A percentile compares a stretch with the other conserved stretches of the same genome.
Evolutionary conservation across 2,888 invertebrate genomes (phyloP).

Genomic region (Listrodromus nycthemerus): DNA sequence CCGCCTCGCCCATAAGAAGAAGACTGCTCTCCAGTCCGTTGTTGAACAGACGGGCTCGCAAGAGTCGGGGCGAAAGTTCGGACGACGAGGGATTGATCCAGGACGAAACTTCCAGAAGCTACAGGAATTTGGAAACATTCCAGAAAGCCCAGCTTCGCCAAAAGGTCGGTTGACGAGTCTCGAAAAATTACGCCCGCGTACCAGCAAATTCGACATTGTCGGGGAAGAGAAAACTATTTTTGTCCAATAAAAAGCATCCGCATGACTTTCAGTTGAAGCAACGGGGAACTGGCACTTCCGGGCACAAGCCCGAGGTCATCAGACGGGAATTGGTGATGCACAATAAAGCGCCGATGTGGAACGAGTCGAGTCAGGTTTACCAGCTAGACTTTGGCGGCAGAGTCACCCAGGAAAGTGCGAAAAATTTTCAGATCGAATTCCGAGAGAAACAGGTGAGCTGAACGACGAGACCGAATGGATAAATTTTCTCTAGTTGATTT

Average conservation of each 20-base stretch:
- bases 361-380: conserved; percentile 99
- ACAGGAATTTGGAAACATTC: conserved; percentile 94
- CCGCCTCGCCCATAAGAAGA: conserved; percentile 92
- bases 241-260: conserved; percentile 59
- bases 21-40: conserved; percentile 93
- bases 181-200: background rate
- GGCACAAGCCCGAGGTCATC: conserved; percentile 78
- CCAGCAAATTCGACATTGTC: background rate
- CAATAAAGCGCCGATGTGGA: conserved; percentile 99
- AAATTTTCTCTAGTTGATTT: background rate
- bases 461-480: background rate
- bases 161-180: conserved; percentile 87
- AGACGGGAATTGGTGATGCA: conserved; percentile 95
- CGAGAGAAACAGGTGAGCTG: conserved; percentile 95
- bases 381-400: conserved; percentile 99
- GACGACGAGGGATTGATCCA: conserved; percentile 90
- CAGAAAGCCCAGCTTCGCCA: conserved; percentile 96
- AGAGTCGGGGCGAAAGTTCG: conserved; percentile 92
- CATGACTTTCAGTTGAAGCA: conserved; percentile 88
- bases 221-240: conserved; percentile 38
- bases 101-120: conserved; percentile 88
- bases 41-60: conserved; percentile 90
- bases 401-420: conserved; percentile 99
- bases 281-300: conserved; percentile 74
- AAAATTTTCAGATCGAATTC: conserved; percentile 99